phyloP scores from a whole-genome alignment of 2,888 invertebrate species.

The Melieria picta region DNA sequence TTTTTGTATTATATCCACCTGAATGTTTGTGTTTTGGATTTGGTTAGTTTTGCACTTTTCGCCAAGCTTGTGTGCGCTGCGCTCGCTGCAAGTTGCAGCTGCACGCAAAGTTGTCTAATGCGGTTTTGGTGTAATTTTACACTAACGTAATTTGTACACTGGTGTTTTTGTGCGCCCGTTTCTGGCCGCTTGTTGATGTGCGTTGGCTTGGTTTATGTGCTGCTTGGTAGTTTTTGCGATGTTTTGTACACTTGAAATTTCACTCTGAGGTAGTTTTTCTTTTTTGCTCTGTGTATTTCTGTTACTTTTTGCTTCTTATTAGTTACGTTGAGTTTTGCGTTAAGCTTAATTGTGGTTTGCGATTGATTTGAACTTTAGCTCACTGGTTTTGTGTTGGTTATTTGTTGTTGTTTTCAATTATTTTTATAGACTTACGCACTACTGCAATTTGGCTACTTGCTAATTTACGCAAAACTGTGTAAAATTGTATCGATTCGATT shows the following conservation, averaged over 20 bases:
- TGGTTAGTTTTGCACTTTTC: slow-evolving; percentile 27
- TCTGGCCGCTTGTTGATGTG: too few relatives aligned
- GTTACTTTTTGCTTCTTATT: slow-evolving; percentile 18
- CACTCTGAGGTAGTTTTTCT: slow-evolving; percentile 50
- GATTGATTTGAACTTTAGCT: slow-evolving; percentile 33
- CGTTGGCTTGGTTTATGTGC: too few relatives aligned
- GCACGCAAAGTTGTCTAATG: neutral
- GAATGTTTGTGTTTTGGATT: slow-evolving; percentile 31
- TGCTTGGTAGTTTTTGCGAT: slow-evolving; percentile 28
- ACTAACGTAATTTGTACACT: neutral
- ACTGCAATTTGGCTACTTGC: neutral
- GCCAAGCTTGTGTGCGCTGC: slow-evolving; percentile 35
- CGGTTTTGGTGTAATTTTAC: slow-evolving; percentile 6
- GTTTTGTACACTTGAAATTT: slow-evolving; percentile 50
- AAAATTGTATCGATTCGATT: slow-evolving; percentile 32
- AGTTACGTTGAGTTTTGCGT: slow-evolving; percentile 17
- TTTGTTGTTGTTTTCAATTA: slow-evolving; percentile 28
- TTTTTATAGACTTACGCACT: neutral
- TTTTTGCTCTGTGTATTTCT: slow-evolving; percentile 42
- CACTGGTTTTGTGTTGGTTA: slow-evolving; percentile 23
- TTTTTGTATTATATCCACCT: too few relatives aligned
- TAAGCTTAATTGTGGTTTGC: slow-evolving; percentile 29
- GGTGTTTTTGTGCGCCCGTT: neutral
- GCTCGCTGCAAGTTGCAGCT: slow-evolving; percentile 1
- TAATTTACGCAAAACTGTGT: slow-evolving; percentile 14